phyloP scores from a whole-genome alignment of 2,797 vertebrate species.

The Semotilus atromaculatus region DNA sequence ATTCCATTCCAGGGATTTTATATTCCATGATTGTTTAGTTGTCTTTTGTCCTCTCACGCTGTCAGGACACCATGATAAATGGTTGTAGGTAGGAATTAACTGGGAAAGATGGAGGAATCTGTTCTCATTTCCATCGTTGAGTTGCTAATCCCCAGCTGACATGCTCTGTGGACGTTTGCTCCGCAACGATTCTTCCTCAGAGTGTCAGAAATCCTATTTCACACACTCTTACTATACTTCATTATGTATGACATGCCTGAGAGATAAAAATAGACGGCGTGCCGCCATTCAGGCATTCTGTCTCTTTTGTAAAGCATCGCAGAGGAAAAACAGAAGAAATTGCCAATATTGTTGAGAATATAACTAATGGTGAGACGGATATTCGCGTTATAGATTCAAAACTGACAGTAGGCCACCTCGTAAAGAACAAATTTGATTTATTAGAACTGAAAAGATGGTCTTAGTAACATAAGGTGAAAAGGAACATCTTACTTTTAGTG shows the following conservation, averaged over 20 bases:
- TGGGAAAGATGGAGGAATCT: slow-evolving; percentile 13
- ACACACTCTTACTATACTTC: slow-evolving; percentile 57
- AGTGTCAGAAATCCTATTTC: slow-evolving; percentile 53
- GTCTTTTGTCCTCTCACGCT: neutral
- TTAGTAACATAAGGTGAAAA: neutral
- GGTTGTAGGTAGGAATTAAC: slow-evolving; percentile 36
- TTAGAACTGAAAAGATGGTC: neutral
- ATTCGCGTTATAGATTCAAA: neutral
- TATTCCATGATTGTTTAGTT: slow-evolving; percentile 7
- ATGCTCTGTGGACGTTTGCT: slow-evolving; percentile 39
- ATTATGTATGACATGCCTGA: slow-evolving; percentile 58
- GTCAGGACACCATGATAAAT: slow-evolving; percentile 34
- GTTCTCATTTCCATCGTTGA: slow-evolving; percentile 45
- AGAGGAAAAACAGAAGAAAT: slow-evolving; percentile 20
- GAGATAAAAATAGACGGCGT: slow-evolving; percentile 58
- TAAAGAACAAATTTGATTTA: slow-evolving; percentile 18
- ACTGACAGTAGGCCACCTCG: neutral
- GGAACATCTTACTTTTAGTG: slow-evolving; percentile 2
- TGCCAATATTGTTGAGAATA: slow-evolving; percentile 14
- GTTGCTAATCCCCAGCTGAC: slow-evolving; percentile 53
- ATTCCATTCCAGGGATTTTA: slow-evolving; percentile 5
- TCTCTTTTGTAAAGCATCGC: slow-evolving; percentile 43
- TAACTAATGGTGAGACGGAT: neutral
- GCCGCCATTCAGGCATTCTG: slow-evolving; percentile 57
- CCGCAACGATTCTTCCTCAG: slow-evolving; percentile 2